These are phyloP conservation scores for Chrysopa pallens DNA, from an alignment of 1,140 invertebrate genomes.

Conservation along the genomic window DNA sequence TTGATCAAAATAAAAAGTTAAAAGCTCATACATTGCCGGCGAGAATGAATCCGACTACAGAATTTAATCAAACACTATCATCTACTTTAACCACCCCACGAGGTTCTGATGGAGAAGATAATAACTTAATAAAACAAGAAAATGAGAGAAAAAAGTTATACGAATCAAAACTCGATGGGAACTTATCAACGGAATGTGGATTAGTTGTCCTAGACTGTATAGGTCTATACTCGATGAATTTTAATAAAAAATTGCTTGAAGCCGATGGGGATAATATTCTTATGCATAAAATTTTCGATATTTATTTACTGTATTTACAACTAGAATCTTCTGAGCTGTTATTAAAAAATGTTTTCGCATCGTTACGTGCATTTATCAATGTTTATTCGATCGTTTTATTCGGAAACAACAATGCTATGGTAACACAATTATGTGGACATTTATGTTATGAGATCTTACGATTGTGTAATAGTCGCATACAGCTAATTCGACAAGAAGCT, in stretches of 20 bases:
- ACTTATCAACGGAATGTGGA: constrained; percentile 79
- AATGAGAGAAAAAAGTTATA: constrained; percentile 38
- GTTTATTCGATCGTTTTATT: constrained; percentile 70
- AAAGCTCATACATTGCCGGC: constrained; percentile 62
- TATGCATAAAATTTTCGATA: constrained; percentile 58
- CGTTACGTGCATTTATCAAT: constrained; percentile 76
- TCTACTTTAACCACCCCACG: not conserved
- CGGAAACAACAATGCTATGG: constrained; percentile 36
- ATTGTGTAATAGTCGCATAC: constrained; percentile 64
- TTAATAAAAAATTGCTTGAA: constrained; percentile 43
- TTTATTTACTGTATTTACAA: constrained; percentile 74
- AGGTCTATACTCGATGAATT: constrained; percentile 67
- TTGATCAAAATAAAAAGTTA: constrained; percentile 29
- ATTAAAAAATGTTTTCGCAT: constrained; percentile 79
- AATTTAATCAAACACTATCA: not conserved
- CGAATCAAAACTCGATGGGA: constrained; percentile 60
- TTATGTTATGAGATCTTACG: constrained; percentile 66
- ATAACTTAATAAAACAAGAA: constrained; percentile 20
- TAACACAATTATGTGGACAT: constrained; percentile 55
- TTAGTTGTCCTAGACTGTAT: constrained; percentile 71
- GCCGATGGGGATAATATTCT: constrained; percentile 53
- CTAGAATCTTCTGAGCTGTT: constrained; percentile 78
- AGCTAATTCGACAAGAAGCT: constrained; percentile 67
- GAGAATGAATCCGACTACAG: constrained; percentile 40
- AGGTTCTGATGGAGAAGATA: not conserved